These are phyloP conservation scores for Dicyrtoma fusca DNA, from an alignment of 2,888 invertebrate species.

Conservation along the genomic window DNA sequence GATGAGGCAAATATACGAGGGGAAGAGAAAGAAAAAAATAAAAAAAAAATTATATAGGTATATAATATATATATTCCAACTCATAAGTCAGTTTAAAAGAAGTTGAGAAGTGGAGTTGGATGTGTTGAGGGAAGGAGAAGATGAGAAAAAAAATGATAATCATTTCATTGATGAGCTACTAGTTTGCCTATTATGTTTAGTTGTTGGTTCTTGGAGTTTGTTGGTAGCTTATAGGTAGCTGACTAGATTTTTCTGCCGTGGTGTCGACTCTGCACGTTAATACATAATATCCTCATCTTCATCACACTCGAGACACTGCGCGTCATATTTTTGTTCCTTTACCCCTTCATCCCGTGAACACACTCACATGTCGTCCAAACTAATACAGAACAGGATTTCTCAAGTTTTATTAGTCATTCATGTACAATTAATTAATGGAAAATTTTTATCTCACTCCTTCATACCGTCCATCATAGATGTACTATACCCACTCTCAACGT, in stretches of 20 bases:
- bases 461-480: background rate
- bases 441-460: background rate
- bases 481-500: too few relatives aligned
- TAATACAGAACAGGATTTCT: too few relatives aligned
- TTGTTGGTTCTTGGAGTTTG: too few relatives aligned
- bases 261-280: background rate
- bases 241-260: too few relatives aligned
- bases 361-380: too few relatives aligned
- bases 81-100: background rate
- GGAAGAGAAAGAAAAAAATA: background rate
- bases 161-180: conserved; percentile 14
- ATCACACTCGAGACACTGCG: too few relatives aligned
- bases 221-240: too few relatives aligned
- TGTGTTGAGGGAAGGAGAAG: background rate
- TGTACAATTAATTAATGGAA: too few relatives aligned
- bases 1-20: conserved; percentile 4
- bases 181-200: too few relatives aligned
- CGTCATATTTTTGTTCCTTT: too few relatives aligned
- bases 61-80: background rate
- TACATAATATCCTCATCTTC: background rate
- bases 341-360: background rate
- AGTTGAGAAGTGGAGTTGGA: background rate
- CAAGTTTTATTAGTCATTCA: too few relatives aligned
- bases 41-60: background rate
- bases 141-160: background rate